phyloP scores from a whole-genome alignment of 2,888 invertebrate genomes.

The Harpalus rufipes region DNA sequence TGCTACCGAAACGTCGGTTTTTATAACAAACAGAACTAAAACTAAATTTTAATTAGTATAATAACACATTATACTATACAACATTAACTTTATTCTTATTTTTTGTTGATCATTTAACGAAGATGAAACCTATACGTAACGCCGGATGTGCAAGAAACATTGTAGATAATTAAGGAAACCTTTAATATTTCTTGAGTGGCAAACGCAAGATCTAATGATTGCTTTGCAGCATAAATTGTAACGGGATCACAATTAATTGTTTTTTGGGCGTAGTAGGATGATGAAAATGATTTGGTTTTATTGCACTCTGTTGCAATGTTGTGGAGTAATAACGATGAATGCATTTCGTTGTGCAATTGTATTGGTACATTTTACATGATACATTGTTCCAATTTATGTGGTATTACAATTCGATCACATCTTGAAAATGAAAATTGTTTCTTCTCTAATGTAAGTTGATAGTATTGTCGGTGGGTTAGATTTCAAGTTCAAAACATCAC shows the following conservation, averaged over 20 bases:
- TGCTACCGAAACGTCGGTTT: too few relatives aligned
- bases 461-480: not conserved
- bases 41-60: too few relatives aligned
- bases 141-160: conserved; percentile 11
- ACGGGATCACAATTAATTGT: conserved; percentile 28
- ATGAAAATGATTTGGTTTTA: conserved; percentile 42
- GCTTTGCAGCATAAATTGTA: conserved; percentile 9
- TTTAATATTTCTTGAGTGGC: not conserved
- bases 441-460: conserved; percentile 34
- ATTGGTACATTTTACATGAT: conserved; percentile 28
- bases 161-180: conserved; percentile 25
- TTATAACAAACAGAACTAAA: too few relatives aligned
- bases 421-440: conserved; percentile 14
- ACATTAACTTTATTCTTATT: not conserved
- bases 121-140: conserved; percentile 4
- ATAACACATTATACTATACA: too few relatives aligned
- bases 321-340: conserved; percentile 13
- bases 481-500: not conserved
- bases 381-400: conserved; percentile 27
- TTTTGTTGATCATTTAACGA: not conserved
- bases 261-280: conserved; percentile 31
- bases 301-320: conserved; percentile 30
- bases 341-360: conserved; percentile 34
- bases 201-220: conserved; percentile 29
- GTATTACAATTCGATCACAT: conserved; percentile 7